These are phyloP conservation scores for Aphelinus certus DNA, from an alignment of 1,140 invertebrate species.

Conservation along the genomic window DNA sequence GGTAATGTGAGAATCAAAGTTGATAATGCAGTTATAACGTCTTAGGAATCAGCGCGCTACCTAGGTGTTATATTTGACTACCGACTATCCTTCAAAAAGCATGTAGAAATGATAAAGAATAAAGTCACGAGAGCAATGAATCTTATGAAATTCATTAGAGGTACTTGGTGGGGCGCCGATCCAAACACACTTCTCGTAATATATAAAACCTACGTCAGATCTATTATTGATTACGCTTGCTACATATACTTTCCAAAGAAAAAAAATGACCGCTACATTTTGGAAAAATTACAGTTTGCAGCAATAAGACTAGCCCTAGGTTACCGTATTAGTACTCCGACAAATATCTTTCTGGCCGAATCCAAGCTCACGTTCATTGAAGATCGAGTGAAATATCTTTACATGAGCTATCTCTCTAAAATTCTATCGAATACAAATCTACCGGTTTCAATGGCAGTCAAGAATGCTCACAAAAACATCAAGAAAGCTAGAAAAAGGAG, in stretches of 20 bases:
- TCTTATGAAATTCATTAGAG: constrained; percentile 3
- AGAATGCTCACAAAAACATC: too few species aligned
- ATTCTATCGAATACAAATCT: neutral
- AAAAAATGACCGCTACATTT: neutral
- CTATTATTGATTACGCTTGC: constrained; percentile 32
- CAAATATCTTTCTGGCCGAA: constrained; percentile 36
- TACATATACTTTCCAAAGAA: constrained; percentile 16
- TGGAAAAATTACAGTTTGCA: constrained; percentile 32
- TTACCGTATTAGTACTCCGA: constrained; percentile 36
- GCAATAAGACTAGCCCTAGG: constrained; percentile 32
- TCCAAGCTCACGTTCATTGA: constrained; percentile 6
- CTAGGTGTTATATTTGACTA: constrained; percentile 36
- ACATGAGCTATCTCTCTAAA: neutral
- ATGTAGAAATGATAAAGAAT: neutral
- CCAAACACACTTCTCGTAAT: constrained; percentile 18
- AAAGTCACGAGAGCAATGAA: neutral
- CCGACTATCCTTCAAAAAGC: constrained; percentile 20
- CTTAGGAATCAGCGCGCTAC: constrained; percentile 5
- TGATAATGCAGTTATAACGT: constrained; percentile 15
- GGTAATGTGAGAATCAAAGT: constrained; percentile 9
- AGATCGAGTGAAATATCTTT: constrained; percentile 2
- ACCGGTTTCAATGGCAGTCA: too few species aligned
- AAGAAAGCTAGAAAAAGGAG: too few species aligned
- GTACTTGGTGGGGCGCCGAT: constrained; percentile 21
- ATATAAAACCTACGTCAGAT: constrained; percentile 32